Conservation (phyloP, 2,797 vertebrate species). For the Anabacerthia variegaticeps region DNA sequence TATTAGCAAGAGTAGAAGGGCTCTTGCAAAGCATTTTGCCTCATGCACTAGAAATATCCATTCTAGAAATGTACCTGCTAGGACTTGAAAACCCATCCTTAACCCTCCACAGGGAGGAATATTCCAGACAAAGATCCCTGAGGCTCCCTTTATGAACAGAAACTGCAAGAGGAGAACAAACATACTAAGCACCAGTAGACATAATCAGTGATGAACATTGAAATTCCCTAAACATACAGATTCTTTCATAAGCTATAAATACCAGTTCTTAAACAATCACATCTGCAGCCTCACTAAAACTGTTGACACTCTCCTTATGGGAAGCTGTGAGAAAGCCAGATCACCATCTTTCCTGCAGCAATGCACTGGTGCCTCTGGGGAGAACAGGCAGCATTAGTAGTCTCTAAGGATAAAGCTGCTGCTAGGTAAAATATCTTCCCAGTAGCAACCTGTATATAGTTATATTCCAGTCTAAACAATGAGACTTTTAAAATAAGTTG, state of each 20-base stretch:
- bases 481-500: neutral
- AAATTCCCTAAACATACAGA: neutral
- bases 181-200: neutral
- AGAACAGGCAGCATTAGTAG: neutral
- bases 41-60: neutral
- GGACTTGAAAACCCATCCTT: neutral
- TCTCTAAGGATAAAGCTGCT: neutral
- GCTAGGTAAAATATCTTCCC: neutral
- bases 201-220: neutral
- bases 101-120: neutral
- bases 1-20: neutral
- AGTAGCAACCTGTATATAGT: neutral
- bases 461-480: neutral
- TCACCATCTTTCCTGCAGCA: neutral
- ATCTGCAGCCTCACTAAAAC: neutral
- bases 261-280: neutral
- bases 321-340: neutral
- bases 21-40: neutral
- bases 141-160: neutral
- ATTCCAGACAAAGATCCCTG: neutral
- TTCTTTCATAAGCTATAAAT: neutral
- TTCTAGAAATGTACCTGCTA: neutral
- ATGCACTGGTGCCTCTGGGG: neutral
- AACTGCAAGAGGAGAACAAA: neutral
- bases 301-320: neutral